phyloP scores from a whole-genome alignment of 2,797 vertebrate genomes.

The Babyrousa celebensis region DNA sequence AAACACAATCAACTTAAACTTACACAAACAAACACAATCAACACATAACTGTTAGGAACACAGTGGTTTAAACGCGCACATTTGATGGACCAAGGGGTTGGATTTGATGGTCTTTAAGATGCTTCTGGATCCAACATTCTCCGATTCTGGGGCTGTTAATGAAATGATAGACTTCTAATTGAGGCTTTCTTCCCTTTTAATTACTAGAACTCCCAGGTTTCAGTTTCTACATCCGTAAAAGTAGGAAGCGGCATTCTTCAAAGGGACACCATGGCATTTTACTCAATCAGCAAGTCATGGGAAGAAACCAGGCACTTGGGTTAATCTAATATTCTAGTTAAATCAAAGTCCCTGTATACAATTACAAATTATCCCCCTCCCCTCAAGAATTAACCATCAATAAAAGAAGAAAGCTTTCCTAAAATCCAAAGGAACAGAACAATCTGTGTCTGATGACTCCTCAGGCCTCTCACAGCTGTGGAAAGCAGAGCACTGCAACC shows the following conservation, averaged over 20 bases:
- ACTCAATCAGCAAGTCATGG: neutral
- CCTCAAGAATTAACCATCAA: neutral
- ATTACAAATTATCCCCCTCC: neutral
- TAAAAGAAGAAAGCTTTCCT: slow-evolving; percentile 49
- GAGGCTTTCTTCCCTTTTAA: neutral
- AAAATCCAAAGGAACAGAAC: slow-evolving; percentile 66
- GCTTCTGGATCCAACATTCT: neutral
- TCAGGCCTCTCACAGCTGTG: slow-evolving; percentile 53
- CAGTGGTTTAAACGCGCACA: neutral
- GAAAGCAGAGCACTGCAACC: neutral
- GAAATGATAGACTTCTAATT: neutral
- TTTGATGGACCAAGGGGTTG: neutral
- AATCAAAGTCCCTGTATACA: neutral
- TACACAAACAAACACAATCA: neutral
- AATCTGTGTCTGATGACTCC: slow-evolving; percentile 72
- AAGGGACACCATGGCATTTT: neutral
- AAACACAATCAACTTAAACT: neutral
- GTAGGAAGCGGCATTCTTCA: neutral
- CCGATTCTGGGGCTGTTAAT: neutral
- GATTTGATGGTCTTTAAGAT: neutral
- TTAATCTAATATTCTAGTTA: slow-evolving; percentile 17
- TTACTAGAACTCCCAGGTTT: neutral
- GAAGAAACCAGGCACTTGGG: neutral
- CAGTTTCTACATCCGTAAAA: neutral
- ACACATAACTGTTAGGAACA: neutral